phyloP scores from a whole-genome alignment of 1,140 invertebrate genomes.

The Scaptomyza montana region DNA sequence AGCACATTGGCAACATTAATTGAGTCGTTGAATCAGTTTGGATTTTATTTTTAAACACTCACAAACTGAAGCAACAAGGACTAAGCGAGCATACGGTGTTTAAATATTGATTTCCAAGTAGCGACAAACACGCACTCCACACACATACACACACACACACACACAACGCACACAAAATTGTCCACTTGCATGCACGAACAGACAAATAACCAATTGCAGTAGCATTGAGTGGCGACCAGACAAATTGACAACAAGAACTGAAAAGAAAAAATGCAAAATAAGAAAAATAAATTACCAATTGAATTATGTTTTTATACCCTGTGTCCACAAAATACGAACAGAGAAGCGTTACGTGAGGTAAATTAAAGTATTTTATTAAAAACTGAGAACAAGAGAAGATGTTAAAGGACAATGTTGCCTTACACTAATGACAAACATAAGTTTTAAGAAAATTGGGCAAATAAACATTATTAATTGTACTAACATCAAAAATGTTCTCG shows the following conservation, averaged over 20 bases:
- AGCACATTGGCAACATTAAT: conserved; percentile 79
- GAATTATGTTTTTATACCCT: conserved; percentile 61
- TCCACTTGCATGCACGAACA: conserved; percentile 4
- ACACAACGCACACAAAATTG: conserved; percentile 6
- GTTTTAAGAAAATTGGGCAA: no score
- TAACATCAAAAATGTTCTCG: no score
- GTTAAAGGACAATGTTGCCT: no score
- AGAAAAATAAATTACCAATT: conserved; percentile 31
- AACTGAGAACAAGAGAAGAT: no score
- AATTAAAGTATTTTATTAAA: no score
- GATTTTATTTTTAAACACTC: conserved; percentile 77
- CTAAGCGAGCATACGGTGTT: conserved; percentile 66
- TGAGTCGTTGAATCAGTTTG: conserved; percentile 81
- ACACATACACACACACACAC: conserved; percentile 8
- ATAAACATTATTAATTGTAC: no score
- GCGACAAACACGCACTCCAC: conserved; percentile 39
- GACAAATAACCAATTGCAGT: conserved; percentile 13
- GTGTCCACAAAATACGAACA: neutral
- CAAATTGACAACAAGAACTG: conserved; percentile 44
- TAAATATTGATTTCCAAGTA: conserved; percentile 78
- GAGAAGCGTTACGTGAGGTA: no score
- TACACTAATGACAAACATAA: no score
- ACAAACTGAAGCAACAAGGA: conserved; percentile 53
- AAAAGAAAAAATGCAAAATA: conserved; percentile 34
- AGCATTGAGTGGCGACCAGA: neutral